phyloP scores from a whole-genome alignment of 2,113 vertebrate genomes.

The Tetrao urogallus region DNA sequence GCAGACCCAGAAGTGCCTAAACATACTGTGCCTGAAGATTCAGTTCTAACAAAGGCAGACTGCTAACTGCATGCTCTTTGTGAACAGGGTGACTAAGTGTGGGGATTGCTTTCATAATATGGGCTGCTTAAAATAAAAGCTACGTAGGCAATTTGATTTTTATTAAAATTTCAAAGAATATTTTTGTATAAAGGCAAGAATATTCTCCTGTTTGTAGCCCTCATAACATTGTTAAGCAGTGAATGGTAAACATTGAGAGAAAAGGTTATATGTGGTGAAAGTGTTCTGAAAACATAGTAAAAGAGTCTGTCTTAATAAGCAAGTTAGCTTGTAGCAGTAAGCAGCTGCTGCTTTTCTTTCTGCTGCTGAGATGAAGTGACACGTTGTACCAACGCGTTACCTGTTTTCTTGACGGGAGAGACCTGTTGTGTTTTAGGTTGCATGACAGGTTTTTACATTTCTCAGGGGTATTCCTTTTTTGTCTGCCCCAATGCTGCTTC shows the following conservation, averaged over 20 bases:
- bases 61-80: neutral
- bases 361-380: neutral
- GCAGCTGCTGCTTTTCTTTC: neutral
- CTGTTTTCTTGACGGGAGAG: neutral
- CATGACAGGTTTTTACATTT: neutral
- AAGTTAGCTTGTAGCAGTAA: neutral
- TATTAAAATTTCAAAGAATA: neutral
- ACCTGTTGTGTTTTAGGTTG: neutral
- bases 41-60: neutral
- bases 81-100: neutral
- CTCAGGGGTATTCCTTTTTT: neutral
- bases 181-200: neutral
- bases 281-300: neutral
- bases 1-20: neutral
- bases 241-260: neutral
- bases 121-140: neutral
- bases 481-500: neutral
- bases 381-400: accelerated
- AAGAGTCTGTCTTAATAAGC: neutral
- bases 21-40: neutral
- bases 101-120: neutral
- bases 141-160: neutral
- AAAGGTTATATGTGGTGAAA: neutral
- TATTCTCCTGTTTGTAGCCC: neutral
- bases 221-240: neutral